Evolutionary conservation across 2,888 invertebrate species (phyloP).

Genomic region (Cryptocephalus primarius): DNA sequence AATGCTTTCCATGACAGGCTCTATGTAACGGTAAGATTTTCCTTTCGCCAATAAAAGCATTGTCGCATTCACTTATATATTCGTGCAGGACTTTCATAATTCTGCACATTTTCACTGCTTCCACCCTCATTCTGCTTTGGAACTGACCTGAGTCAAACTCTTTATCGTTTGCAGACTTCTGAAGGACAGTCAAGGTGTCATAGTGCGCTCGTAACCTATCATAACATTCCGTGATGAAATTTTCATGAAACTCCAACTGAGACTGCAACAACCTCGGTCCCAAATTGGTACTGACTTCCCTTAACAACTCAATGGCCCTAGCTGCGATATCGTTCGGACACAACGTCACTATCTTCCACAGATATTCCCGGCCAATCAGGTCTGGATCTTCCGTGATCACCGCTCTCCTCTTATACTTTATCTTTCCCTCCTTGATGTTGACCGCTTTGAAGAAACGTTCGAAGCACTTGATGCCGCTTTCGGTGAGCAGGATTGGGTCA

Average conservation of each 20-base stretch:
- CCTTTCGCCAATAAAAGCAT: conserved; percentile 56
- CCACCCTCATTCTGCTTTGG: conserved; percentile 45
- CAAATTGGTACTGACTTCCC: conserved; percentile 88
- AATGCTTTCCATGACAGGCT: conserved; percentile 83
- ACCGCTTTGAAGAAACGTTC: conserved; percentile 78
- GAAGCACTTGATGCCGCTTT: conserved; percentile 88
- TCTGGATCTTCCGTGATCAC: conserved; percentile 87
- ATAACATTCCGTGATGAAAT: conserved; percentile 85
- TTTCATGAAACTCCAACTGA: conserved; percentile 77
- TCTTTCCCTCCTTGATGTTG: conserved; percentile 87
- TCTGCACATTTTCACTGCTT: conserved; percentile 80
- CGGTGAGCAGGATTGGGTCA: conserved; percentile 82
- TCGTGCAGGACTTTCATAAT: conserved; percentile 90
- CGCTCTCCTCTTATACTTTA: conserved; percentile 75
- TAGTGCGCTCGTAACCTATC: conserved; percentile 78
- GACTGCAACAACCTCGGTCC: conserved; percentile 74
- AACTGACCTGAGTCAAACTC: conserved; percentile 38
- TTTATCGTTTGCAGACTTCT: conserved; percentile 40
- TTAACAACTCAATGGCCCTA: conserved; percentile 81
- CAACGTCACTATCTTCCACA: conserved; percentile 77
- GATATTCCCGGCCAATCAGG: conserved; percentile 90
- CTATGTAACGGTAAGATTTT: conserved; percentile 73
- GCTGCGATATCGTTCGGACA: conserved; percentile 88
- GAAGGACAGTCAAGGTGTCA: conserved; percentile 63
- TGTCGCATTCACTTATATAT: conserved; percentile 92